Evolutionary conservation across 2,797 vertebrate species (phyloP).

Genomic region (Erithacus rubecula): DNA sequence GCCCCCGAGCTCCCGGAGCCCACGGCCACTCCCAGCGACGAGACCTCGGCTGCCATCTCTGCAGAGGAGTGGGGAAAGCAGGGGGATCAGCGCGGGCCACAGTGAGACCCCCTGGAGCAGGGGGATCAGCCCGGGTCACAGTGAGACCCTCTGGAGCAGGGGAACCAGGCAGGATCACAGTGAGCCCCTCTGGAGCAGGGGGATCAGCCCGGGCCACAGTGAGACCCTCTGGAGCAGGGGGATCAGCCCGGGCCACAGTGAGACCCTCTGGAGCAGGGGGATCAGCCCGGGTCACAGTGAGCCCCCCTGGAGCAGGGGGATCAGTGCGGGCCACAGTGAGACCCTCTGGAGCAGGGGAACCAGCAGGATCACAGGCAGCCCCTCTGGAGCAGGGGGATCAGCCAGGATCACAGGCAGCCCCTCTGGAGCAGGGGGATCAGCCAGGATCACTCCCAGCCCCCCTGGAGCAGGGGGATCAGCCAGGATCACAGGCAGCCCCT

Average conservation of each 20-base stretch:
- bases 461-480: accelerated
- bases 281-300: accelerated
- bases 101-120: accelerated
- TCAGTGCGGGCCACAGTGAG: too few relatives aligned
- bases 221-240: not conserved
- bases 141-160: accelerated
- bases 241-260: accelerated
- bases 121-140: accelerated
- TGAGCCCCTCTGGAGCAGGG: not conserved
- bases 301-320: too few relatives aligned
- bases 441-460: accelerated
- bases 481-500: accelerated
- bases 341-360: too few relatives aligned
- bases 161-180: accelerated
- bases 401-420: accelerated
- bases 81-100: accelerated
- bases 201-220: accelerated
- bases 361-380: too few relatives aligned
- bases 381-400: not conserved
- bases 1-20: conserved; percentile 77
- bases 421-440: not conserved
- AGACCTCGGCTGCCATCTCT: conserved; percentile 87
- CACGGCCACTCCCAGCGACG: conserved; percentile 81
- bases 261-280: accelerated
- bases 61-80: not conserved